Base-by-base conservation (phyloP, 2,888 invertebrate genomes). In the Polyommatus iphigenia region DNA sequence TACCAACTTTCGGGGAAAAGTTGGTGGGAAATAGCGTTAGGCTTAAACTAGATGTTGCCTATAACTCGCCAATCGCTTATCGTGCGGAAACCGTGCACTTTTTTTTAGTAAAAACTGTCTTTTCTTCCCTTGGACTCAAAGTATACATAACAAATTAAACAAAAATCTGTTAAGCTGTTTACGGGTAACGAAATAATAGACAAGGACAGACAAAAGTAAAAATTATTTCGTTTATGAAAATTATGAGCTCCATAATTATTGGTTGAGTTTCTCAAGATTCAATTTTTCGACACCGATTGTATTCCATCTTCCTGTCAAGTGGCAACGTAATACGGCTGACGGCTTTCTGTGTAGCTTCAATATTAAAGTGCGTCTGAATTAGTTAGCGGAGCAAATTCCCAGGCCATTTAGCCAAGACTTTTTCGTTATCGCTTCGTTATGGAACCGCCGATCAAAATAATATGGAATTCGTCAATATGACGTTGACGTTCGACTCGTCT, bases 351-450 rank as follows among this genome's bases (percentile, higher is more conserved):
- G 54, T 75, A 72, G 73, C 20, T 73, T 75, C 54, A 50, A 75
- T 54, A 54, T 54, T 75, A 29, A 75, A 75, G 75, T 54, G 54
- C 50, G 10, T 46, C 54, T 75, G 54, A 75, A 75, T 75, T 24
- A 75, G 54, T 75, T 13, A 75, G 75, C 75, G 54, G 3, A 50
- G 46, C 24, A 73, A 73, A 73, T 50, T 24, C 73, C 50, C 73
- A 24, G 24, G 24, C 24, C 24, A 24, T 24, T 24, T 24, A 24
- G 24, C 24, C 24, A 24, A 24, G 24, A 24, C 24, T 24, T 24
- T 24, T 24, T 24, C 24, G 24, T 24, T 24, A 24, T 24, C 24
- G 24, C 24, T 24, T 24, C 24, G 24, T 24, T 24, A 24, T 24
- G 2, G 24, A 24, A 24, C 2, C 24, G 24, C 24, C 24, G 24